Conservation (phyloP, 64 coral and sea anemone genomes). For the Dendronephthya gigantea region DNA sequence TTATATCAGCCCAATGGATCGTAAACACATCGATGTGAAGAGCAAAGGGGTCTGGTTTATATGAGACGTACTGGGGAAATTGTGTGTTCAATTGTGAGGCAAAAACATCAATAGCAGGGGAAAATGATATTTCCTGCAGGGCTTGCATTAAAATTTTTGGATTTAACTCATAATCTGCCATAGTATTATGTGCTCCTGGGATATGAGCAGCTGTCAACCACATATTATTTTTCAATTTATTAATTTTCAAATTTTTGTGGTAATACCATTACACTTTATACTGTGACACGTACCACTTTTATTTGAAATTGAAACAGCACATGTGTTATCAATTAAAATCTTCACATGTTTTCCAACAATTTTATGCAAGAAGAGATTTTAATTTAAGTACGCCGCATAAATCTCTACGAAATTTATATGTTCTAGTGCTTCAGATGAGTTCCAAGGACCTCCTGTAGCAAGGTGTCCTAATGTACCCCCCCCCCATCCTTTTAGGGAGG, state of each 20-base stretch:
- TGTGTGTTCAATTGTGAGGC: constrained; percentile 2
- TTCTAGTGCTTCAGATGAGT: background rate
- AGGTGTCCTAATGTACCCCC: background rate
- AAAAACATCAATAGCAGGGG: background rate
- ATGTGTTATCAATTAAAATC: constrained; percentile 15
- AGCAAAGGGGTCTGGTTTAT: constrained; percentile 19
- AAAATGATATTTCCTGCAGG: constrained; percentile 6
- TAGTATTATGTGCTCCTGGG: too few species aligned
- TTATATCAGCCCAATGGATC: background rate
- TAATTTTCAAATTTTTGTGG: background rate
- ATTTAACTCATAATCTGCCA: background rate
- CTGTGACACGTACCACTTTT: background rate
- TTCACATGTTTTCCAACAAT: background rate
- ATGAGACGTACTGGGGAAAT: constrained; percentile 21
- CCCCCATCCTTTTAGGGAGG: constrained; percentile 8
- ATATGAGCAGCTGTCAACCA: background rate
- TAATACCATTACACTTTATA: constrained; percentile 1
- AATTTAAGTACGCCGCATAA: background rate
- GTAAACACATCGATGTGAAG: background rate
- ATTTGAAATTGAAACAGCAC: background rate
- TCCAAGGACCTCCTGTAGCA: background rate
- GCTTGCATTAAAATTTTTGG: background rate
- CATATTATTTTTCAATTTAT: background rate
- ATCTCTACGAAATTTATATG: constrained; percentile 28
- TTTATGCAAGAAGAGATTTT: background rate